Evolutionary conservation across 2,888 invertebrate genomes (phyloP), one percentile per base, ranked within the genome.

Genomic region (Conops quadrifasciatus): DNA sequence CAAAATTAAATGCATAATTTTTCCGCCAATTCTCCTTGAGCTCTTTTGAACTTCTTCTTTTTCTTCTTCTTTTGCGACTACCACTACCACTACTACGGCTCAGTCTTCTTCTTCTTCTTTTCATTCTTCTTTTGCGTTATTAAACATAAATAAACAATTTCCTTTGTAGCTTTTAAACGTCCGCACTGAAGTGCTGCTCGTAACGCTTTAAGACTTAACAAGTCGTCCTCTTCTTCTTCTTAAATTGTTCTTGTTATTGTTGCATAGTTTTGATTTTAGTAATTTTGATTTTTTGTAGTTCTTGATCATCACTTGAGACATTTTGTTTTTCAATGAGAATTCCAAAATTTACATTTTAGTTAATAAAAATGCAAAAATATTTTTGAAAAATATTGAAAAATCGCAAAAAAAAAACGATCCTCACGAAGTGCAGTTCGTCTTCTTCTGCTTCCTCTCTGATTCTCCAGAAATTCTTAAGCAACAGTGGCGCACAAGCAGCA

Each of bases 151-250:
- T 19, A 64, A 21, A 15, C 28, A 56, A 67, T 26, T 36, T 67
- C 30, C 28, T 19, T 58, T 45, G 9, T 7, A 36, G 36, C 36
- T 36, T 36, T 36, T 36, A 36, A 36, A 9, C 36, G 36, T 9
- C 36, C 9, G 36, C 36, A 9, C 36, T 36, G 36, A 36, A 36
- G 36, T 36, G 36, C 9, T 9, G 36, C 36, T 36, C 36, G 36
- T 9, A 9, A 36, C 36, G 36, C 36, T 36, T 36, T 36, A 36
- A 7, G 36, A 36, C 36, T 36, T 4, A 36, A 36, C 9, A 36
- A 7, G 9, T n/a, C 36, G 56, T 51, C n/a, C 68, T 49, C 56
- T 71, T 72, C 51, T 72, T 63, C 16, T 49, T 49, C 19, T 49
- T 53, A 15, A 11, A 3, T 53, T 53, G 19, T 53, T 53, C 11